Percentiles rank a stretch among this genome's conserved stretches.
Evolutionary conservation across 2,797 vertebrate genomes (phyloP).

Genomic region (Gymnothorax javanicus): DNA sequence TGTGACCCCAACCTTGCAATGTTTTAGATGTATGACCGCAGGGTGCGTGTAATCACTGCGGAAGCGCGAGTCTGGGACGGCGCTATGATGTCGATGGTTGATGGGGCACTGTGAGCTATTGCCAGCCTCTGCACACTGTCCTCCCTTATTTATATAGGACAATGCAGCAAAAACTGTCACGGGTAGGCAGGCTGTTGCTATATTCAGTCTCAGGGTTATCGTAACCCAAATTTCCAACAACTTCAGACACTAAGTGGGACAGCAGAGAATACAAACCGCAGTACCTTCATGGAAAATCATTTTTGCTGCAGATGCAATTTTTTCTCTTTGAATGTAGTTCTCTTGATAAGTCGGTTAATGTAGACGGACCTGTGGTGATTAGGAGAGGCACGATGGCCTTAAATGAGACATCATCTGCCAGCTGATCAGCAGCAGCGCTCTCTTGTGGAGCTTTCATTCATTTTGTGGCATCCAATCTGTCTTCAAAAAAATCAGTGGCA

Average conservation of each 20-base stretch:
- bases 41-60: not conserved
- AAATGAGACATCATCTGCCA: not conserved
- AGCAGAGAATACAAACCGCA: conserved; percentile 44
- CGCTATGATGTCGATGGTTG: not conserved
- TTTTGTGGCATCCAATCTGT: not conserved
- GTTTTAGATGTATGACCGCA: not conserved
- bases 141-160: conserved; percentile 22
- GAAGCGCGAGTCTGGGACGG: not conserved
- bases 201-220: conserved; percentile 47
- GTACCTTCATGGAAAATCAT: conserved; percentile 50
- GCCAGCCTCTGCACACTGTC: not conserved
- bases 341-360: conserved; percentile 17
- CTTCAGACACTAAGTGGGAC: conserved; percentile 43
- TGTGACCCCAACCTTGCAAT: not conserved
- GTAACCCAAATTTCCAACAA: conserved; percentile 52
- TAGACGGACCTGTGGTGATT: conserved; percentile 3
- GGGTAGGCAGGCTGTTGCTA: conserved; percentile 33
- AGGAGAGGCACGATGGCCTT: not conserved
- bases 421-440: not conserved
- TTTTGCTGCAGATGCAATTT: not conserved
- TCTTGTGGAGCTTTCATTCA: not conserved
- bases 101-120: not conserved
- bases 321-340: not conserved
- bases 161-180: not conserved
- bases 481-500: not conserved